phyloP scores from a whole-genome alignment of 1,140 invertebrate species.

The Heliconius hewitsoni region DNA sequence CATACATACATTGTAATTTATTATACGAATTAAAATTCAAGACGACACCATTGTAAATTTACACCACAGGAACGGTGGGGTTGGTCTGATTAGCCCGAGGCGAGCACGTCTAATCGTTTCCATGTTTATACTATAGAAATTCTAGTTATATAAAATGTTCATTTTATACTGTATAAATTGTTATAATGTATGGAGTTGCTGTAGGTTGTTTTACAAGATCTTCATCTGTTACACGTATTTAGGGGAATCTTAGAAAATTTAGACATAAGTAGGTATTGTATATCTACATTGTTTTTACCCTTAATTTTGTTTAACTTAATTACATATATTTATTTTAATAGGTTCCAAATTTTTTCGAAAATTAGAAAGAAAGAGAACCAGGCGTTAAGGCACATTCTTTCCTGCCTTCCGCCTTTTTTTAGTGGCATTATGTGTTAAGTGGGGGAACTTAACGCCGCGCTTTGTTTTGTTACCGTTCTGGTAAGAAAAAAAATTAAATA shows the following conservation, averaged over 20 bases:
- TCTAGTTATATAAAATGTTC: background rate
- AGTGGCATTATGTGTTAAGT: too few species aligned
- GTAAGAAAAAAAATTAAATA: too few species aligned
- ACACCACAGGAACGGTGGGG: conserved; percentile 14
- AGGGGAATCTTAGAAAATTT: background rate
- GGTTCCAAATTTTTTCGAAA: background rate
- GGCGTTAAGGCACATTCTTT: too few species aligned
- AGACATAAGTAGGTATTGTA: background rate
- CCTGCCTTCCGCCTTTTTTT: too few species aligned
- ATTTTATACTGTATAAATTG: background rate
- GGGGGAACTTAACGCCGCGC: too few species aligned
- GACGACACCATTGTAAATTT: background rate
- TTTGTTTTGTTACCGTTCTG: too few species aligned
- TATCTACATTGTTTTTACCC: too few species aligned
- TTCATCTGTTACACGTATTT: background rate
- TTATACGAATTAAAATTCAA: conserved; percentile 6
- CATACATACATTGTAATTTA: background rate
- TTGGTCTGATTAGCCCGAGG: conserved; percentile 24
- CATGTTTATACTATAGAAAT: background rate
- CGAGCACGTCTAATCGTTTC: conserved; percentile 16
- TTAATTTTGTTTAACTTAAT: background rate
- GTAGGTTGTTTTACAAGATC: background rate
- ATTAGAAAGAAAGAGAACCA: too few species aligned
- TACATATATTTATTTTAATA: background rate
- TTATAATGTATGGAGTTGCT: background rate